Conservation (phyloP, 2,113 vertebrate genomes). For the Trematocara unimaculatum region DNA sequence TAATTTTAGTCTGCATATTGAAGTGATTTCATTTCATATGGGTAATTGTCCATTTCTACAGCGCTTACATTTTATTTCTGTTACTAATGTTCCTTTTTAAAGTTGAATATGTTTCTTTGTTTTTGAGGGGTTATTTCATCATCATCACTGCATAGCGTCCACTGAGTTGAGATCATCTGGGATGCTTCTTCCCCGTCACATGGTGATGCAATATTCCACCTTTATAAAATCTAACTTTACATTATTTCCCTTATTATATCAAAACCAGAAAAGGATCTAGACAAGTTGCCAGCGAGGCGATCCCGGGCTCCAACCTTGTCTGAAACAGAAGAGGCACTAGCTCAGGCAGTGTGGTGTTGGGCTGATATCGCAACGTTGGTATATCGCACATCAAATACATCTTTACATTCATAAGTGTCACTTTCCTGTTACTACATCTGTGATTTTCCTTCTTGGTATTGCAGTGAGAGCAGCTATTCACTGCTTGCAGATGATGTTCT, state of each 20-base stretch:
- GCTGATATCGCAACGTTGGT: slow-evolving; percentile 82
- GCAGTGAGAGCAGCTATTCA: slow-evolving; percentile 75
- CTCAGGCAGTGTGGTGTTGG: slow-evolving; percentile 86
- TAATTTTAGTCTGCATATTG: background rate
- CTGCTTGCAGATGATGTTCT: slow-evolving; percentile 81
- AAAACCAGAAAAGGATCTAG: slow-evolving; percentile 57
- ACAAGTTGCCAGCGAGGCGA: background rate
- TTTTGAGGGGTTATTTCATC: background rate
- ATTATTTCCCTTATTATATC: background rate
- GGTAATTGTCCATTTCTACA: background rate
- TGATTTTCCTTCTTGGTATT: background rate
- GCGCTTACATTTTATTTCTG: background rate
- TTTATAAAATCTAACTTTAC: background rate
- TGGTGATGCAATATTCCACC: background rate
- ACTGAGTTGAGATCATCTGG: background rate
- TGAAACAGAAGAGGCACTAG: slow-evolving; percentile 81
- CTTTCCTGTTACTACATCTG: background rate
- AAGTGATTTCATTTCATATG: background rate
- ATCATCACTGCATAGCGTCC: background rate
- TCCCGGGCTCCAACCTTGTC: slow-evolving; percentile 68
- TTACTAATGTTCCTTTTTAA: background rate
- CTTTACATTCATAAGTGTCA: background rate
- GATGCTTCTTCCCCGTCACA: background rate
- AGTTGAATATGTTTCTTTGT: background rate
- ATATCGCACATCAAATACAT: background rate